phyloP scores from a whole-genome alignment of 2,797 vertebrate species.

The Mus minutoides region DNA sequence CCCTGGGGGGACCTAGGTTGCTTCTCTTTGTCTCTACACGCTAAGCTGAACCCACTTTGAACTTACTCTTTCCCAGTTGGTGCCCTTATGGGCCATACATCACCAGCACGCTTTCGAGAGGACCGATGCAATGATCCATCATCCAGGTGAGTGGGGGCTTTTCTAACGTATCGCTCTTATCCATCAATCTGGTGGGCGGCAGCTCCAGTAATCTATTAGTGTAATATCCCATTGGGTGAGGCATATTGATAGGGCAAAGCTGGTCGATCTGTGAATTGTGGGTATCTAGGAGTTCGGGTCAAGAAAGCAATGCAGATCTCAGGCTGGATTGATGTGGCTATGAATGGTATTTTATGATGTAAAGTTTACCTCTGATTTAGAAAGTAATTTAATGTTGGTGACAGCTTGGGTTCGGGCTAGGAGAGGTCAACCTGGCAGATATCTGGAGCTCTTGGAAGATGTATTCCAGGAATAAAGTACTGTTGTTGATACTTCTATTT shows the following conservation, averaged over 20 bases:
- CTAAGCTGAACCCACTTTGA: constrained; percentile 25
- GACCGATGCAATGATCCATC: accelerated
- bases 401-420: constrained; percentile 58
- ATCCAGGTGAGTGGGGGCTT: constrained; percentile 48
- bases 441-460: constrained; percentile 2
- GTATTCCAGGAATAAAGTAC: constrained; percentile 57
- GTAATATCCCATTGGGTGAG: constrained; percentile 43
- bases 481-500: constrained; percentile 64
- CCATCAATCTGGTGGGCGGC: constrained; percentile 47
- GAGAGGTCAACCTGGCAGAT: not conserved
- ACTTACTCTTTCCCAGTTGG: constrained; percentile 46
- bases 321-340: constrained; percentile 70
- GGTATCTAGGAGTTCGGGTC: constrained; percentile 56
- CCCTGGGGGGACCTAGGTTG: not conserved
- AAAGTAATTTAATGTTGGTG: constrained; percentile 50
- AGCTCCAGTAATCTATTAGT: constrained; percentile 50
- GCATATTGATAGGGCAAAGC: constrained; percentile 14
- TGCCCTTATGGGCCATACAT: constrained; percentile 66
- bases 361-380: constrained; percentile 73
- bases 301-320: constrained; percentile 72
- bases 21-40: constrained; percentile 15
- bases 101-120: not conserved
- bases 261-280: constrained; percentile 45
- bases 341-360: constrained; percentile 44
- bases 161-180: constrained; percentile 63